phyloP scores from a whole-genome alignment of 2,113 vertebrate species.

The Ceuthmochares aereus region DNA sequence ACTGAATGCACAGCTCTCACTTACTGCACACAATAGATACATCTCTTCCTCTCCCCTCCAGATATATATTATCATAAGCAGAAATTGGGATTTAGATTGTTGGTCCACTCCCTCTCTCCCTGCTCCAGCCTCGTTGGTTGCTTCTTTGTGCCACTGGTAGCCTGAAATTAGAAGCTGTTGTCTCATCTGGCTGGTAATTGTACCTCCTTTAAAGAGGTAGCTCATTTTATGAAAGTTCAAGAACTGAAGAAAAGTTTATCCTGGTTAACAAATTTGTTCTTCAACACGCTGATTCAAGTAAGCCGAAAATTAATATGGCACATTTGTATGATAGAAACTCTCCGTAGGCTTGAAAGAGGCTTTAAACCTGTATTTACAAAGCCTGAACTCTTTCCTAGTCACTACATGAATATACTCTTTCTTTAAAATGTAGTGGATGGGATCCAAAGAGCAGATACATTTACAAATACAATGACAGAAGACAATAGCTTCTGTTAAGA shows the following conservation, averaged over 20 bases:
- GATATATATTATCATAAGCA: neutral
- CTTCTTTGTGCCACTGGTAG: neutral
- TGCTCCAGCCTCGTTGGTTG: neutral
- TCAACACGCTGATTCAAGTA: neutral
- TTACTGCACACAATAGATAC: neutral
- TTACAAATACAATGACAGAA: neutral
- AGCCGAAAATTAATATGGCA: neutral
- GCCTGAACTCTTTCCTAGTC: neutral
- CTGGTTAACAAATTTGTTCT: slow-evolving; percentile 6
- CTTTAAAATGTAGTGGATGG: neutral
- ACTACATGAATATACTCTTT: neutral
- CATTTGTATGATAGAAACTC: neutral
- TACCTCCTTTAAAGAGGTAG: neutral
- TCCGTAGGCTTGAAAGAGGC: neutral
- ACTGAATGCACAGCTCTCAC: neutral
- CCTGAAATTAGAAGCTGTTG: neutral
- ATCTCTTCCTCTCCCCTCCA: neutral
- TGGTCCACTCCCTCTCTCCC: neutral
- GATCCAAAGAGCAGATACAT: neutral
- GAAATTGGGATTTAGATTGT: neutral
- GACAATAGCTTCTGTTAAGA: neutral
- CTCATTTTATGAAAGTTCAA: neutral
- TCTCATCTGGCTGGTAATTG: neutral
- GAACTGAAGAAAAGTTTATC: neutral
- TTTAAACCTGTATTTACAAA: slow-evolving; percentile 13